Conservation (phyloP, 1,140 invertebrate genomes). For the Euura saliciscinereae region DNA sequence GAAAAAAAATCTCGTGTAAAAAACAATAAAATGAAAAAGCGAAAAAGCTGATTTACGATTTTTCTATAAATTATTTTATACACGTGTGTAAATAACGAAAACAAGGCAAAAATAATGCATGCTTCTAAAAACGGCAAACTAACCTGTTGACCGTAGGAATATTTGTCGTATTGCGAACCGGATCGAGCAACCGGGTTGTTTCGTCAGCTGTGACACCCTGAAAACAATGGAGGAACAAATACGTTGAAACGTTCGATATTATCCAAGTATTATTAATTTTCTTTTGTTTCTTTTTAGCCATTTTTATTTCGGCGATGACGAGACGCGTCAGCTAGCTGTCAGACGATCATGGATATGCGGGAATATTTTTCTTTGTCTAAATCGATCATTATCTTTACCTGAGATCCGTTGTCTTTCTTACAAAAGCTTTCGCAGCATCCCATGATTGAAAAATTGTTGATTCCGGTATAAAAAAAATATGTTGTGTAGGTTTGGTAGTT, state of each 20-base stretch:
- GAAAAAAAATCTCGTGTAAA: slow-evolving; percentile 30
- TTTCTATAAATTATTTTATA: not conserved
- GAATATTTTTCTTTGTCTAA: too few relatives aligned
- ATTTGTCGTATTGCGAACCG: slow-evolving; percentile 69
- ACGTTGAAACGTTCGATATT: too few relatives aligned
- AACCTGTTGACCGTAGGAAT: slow-evolving; percentile 67
- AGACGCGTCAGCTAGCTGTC: too few relatives aligned
- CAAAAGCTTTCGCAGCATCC: slow-evolving; percentile 66
- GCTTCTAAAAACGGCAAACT: slow-evolving; percentile 18
- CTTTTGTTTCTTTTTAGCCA: too few relatives aligned
- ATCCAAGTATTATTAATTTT: slow-evolving; percentile 16
- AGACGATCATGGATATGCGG: too few relatives aligned
- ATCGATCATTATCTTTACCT: slow-evolving; percentile 51
- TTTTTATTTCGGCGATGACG: too few relatives aligned
- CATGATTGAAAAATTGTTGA: slow-evolving; percentile 34
- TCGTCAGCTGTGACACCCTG: slow-evolving; percentile 69
- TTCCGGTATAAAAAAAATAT: too few relatives aligned
- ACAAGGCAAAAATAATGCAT: not conserved
- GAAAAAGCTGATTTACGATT: slow-evolving; percentile 17
- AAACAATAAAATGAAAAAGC: slow-evolving; percentile 18
- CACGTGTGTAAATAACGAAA: not conserved
- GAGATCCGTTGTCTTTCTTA: slow-evolving; percentile 63
- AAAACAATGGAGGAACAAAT: slow-evolving; percentile 23
- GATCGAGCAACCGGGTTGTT: slow-evolving; percentile 72
- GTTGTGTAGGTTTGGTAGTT: too few relatives aligned